Evolutionary conservation across 1,140 invertebrate genomes (phyloP), one percentile per base, ranked within the genome.

Genomic region (Doryteuthis pealeii): DNA sequence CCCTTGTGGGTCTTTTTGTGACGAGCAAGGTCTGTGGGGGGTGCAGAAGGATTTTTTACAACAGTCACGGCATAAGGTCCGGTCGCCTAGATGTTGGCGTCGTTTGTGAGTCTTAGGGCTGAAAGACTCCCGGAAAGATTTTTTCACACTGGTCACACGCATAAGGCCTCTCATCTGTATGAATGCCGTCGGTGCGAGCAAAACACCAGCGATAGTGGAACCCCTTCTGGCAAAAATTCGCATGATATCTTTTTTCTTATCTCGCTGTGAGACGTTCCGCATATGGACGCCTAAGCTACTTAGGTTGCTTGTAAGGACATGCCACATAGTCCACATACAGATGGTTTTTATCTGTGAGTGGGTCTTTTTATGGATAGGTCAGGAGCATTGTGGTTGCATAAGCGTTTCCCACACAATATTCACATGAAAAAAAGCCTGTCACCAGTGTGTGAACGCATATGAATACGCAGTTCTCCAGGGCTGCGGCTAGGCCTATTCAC

Each of bases 141-240:
- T n/a, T 87, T 31, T 82, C 79, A 81, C 90, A 91, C 12, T 87
- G 73, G 18, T 86, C 79, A 81, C 90, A 91, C 70, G 86, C 85
- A 80, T 87, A 90, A 1, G 90, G 90, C 14, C 89, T 80, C 35
- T 91, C 88, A 68, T 90, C 90, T 18, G 87, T 87, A 76, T 92
- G 91, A 35, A 83, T 87, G 74, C 89, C 84, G 33, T 90, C 85
- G 84, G 92, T 91, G 3, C 54, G 54, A 5, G 18, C 22, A 0
- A 62, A 28, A 18, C 54, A 14, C 0, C 54, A 6, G 18, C 10
- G 10, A 62, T 14, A 14, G 2, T 62, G 54, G 18, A 62, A 62
- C 1, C 54, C 18, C 54, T 62, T 62, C 26, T 62, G 54, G 26
- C 54, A 62, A 18, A 62, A 62, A 14, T 62, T 18, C 10, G 10